Evolutionary conservation across 1,140 invertebrate genomes (phyloP), one percentile per base, ranked within the genome.

Genomic region (honey bee (Apis mellifera)): DNA sequence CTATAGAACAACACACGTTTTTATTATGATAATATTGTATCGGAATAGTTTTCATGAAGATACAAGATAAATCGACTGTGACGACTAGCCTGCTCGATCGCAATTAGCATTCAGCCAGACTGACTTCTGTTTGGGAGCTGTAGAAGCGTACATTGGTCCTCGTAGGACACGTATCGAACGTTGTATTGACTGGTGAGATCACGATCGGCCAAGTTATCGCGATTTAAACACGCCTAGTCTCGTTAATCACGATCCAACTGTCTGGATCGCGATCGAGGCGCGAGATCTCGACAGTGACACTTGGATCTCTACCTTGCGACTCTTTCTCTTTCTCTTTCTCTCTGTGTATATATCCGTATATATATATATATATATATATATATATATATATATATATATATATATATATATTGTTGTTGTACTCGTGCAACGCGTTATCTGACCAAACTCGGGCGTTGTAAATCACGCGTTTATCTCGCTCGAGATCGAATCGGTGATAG

Each of bases 391-490:
- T n/a, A n/a, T n/a, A n/a, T n/a, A n/a, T n/a, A n/a, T n/a, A n/a
- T n/a, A n/a, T n/a, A n/a, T n/a, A n/a, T n/a, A n/a, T n/a, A n/a
- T n/a, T n/a, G n/a, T 1, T n/a, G 65, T n/a, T 21, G 32, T 42
- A 19, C 9, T 2, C 11, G 15, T 23, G n/a, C 42, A 26, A 4
- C n/a, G 21, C n/a, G 64, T 66, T 52, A 8, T 8, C 21, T n/a
- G 12, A 19, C 66, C n/a, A 50, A 74, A 74, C 71, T 54, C n/a
- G 5, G 32, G 23, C 50, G n/a, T 55, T 75, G 72, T 75, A 81
- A 81, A 75, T 81, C 78, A 79, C 72, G 54, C 60, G 59, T 32
- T n/a, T 75, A 81, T 81, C 78, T 80, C 70, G 57, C 48, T 55
- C 69, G 69, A 19, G 50, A 76, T 68, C 65, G 32, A 9, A 42